These are phyloP conservation scores for Sinella curviseta DNA, from an alignment of 1,140 invertebrate species.

Conservation along the genomic window DNA sequence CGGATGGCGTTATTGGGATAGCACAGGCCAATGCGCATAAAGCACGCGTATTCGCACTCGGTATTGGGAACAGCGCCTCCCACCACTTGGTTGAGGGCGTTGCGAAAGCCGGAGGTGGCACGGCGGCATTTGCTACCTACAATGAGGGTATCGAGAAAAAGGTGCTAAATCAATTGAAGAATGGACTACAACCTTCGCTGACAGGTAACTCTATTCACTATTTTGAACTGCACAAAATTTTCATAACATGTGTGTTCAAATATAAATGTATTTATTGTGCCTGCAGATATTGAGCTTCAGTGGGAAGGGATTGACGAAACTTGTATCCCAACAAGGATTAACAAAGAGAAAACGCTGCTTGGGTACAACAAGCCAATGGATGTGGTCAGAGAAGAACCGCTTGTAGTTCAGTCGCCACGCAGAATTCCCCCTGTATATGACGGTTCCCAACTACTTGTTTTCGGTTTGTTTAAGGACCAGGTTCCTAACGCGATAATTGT, in stretches of 20 bases:
- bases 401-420: conserved; percentile 41
- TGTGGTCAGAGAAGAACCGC: too few relatives aligned
- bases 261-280: too few relatives aligned
- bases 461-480: conserved; percentile 37
- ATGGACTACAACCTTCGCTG: conserved; percentile 53
- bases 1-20: conserved; percentile 49
- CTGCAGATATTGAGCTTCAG: not conserved
- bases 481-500: conserved; percentile 33
- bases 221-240: too few relatives aligned
- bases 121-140: conserved; percentile 52
- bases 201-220: too few relatives aligned
- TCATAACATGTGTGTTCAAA: too few relatives aligned
- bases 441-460: conserved; percentile 42
- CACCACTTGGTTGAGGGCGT: conserved; percentile 54
- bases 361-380: conserved; percentile 38
- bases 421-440: conserved; percentile 46
- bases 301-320: conserved; percentile 17
- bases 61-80: conserved; percentile 53
- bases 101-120: conserved; percentile 53
- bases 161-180: conserved; percentile 53
- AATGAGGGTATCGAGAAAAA: conserved; percentile 53
- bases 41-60: conserved; percentile 54
- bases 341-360: conserved; percentile 40
- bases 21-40: conserved; percentile 50
- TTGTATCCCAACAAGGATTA: not conserved